Evolutionary conservation across 2,113 vertebrate genomes (phyloP), one percentile per base, ranked within the genome.

Genomic region (Oenanthe oenanthe): DNA sequence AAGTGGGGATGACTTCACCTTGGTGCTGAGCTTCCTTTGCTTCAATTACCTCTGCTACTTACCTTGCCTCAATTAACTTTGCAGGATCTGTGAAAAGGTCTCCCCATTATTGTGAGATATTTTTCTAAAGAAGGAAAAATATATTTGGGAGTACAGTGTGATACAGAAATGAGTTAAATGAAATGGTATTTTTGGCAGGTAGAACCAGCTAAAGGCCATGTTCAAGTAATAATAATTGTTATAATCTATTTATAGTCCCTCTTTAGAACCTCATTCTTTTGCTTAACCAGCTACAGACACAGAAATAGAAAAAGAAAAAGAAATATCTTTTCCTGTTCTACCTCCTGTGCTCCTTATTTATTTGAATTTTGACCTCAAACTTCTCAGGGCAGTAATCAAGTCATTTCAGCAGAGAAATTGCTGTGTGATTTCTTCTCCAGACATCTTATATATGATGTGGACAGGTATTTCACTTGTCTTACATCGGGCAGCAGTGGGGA

Each of bases 1-100:
- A 96, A 97, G 88, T 95, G 92, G 88, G 93, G 95, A 97, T 82
- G 93, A 89, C 85, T 98, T 97, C 97, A 97, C 97, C 96, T 97
- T 96, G 93, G 75, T 94, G 89, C 73, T 82, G 77, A 89, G 92
- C 71, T 97, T 96, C 90, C 94, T 91, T 96, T 96, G 95, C 95
- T 95, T 97, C 96, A 96, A 78, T 97, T 97, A 97, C 96, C 92
- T 97, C 94, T 92, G 92, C 54, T 95, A 79, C 91, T 95, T 91
- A 48, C 57, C 92, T 92, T 91, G 77, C 94, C 95, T 95, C 96
- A 97, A 96, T 97, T 97, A 97, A 96, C 92, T 97, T 73, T 94
- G 85, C 54, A 95, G 84, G 78, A 95, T 78, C 60, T 97, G 74
- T 88, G 89, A 47, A 93, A 96, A 97, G 83, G 60, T 96, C 94